Conservation (phyloP, 2,113 vertebrate species). For the Ptyas mucosa region DNA sequence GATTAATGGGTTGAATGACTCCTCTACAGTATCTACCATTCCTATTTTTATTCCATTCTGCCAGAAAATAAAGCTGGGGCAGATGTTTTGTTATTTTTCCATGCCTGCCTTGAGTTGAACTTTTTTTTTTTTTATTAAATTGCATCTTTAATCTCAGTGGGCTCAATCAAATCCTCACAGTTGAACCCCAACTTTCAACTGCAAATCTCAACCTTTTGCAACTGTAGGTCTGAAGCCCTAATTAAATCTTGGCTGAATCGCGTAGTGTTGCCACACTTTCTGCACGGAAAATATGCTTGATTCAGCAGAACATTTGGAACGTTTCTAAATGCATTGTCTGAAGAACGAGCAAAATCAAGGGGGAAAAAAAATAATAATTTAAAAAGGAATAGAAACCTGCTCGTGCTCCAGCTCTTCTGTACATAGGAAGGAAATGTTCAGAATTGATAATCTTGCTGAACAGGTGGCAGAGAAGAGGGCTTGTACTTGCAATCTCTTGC, state of each 20-base stretch:
- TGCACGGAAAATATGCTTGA: neutral
- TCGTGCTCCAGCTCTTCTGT: neutral
- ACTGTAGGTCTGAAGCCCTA: neutral
- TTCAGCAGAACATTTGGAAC: neutral
- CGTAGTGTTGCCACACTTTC: neutral
- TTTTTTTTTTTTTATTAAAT: neutral
- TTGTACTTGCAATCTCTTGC: slow-evolving; percentile 43
- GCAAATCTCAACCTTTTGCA: neutral
- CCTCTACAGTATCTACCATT: neutral
- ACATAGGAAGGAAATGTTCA: neutral
- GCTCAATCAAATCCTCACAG: neutral
- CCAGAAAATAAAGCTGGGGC: neutral
- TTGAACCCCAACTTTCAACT: neutral
- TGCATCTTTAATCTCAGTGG: neutral
- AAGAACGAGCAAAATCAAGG: neutral
- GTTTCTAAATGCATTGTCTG: neutral
- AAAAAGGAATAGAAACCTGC: neutral
- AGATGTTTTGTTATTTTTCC: neutral
- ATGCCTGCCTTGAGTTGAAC: neutral
- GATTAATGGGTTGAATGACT: neutral
- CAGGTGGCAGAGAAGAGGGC: slow-evolving; percentile 55
- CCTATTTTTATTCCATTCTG: neutral
- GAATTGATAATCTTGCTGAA: slow-evolving; percentile 31
- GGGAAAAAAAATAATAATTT: neutral
- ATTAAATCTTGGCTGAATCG: neutral